Base-by-base conservation (phyloP, 2,797 vertebrate species). In the Erethizon dorsatum region DNA sequence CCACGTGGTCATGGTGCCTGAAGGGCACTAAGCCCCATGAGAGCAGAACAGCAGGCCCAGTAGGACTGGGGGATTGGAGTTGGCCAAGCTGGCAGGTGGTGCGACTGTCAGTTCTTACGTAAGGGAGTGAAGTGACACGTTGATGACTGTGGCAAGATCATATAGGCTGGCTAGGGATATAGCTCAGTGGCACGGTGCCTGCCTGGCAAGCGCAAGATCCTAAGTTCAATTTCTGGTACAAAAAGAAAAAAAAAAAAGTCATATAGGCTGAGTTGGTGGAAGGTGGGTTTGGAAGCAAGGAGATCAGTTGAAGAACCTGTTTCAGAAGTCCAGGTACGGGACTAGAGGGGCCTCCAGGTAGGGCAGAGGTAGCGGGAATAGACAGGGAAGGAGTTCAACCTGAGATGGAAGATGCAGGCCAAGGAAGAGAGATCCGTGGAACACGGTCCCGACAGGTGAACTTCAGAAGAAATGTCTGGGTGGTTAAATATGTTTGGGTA, bases 211-310 rank as follows among this genome's bases (percentile, higher is more conserved):
- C 37, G 37, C 37, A 41, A 41, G 37, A 41, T 41, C 37, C 37
- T 41, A 41, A 41, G 37, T 41, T 41, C 37, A 41, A 41, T 41
- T 41, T 41, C 37, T 41, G 37, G 37, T 41, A 41, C 37, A 41
- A 41, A 41, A 41, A 41, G 37, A 41, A 41, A 41, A 41, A 41
- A 41, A 41, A 41, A 41, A 41, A 41, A 41, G 37, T 41, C 56
- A 56, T 22, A 8, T 1, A 83, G 20, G 26, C 37, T 65, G 56
- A 61, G 8, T 28, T 83, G 52, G 65, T 57, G 13, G 33, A 77
- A 91, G 87, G 45, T 78, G 73, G n/a, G 11, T 50, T 86, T 78
- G 41, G 63, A 93, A 93, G 67, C 83, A 88, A 65, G 50, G 33
- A 71, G 57, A 61, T 88, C 22, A 73, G 5, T 73, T 88, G 41